Evolutionary conservation across 2,113 vertebrate genomes (phyloP), one percentile per base, ranked within the genome.

Genomic region (Notothenia rossii): DNA sequence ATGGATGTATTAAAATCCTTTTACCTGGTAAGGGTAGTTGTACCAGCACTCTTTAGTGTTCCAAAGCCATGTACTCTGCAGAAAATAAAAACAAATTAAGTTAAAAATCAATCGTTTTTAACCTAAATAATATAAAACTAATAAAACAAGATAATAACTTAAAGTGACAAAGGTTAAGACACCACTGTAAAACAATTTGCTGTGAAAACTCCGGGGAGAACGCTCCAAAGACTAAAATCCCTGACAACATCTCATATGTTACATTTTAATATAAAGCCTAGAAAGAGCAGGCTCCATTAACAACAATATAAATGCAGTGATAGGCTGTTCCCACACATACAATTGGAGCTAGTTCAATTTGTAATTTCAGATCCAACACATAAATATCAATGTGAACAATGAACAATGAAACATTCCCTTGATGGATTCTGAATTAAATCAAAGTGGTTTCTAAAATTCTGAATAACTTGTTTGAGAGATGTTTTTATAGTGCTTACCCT

Each of bases 1-100:
- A 59, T 65, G 11, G 1, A 22, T 61, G 56, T 17, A n/a, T 51
- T 43, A 12, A 45, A 36, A 55, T n/a, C 49, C 48, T 10, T 85
- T 91, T 96, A 99, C 98, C 97, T 99, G 98, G 91, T 99, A 97
- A 2, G 98, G 98, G 72, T 99, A 99, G 86, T 97, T 98, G 33
- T 95, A 97, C 98, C 98, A 99, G 92, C 98, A 99, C 54, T 98
- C 96, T 85, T 95, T 98, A 73, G 97, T 99, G 91, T 98, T 96
- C 98, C 98, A 99, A 55, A 98, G 91, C 98, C 98, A 99, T 0
- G 98, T 94, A 20, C 95, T 96, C 98, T 99, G 66, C 72, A 86
- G 91, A 69, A 82, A 83, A 86, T 3, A 5, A 77, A 79, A 73
- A 29, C 3, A 74, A 2, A 78, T 3, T 0, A 1, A 53, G 8